Base-by-base conservation (phyloP, 2,888 invertebrate genomes). In the Scotopteryx bipunctaria region DNA sequence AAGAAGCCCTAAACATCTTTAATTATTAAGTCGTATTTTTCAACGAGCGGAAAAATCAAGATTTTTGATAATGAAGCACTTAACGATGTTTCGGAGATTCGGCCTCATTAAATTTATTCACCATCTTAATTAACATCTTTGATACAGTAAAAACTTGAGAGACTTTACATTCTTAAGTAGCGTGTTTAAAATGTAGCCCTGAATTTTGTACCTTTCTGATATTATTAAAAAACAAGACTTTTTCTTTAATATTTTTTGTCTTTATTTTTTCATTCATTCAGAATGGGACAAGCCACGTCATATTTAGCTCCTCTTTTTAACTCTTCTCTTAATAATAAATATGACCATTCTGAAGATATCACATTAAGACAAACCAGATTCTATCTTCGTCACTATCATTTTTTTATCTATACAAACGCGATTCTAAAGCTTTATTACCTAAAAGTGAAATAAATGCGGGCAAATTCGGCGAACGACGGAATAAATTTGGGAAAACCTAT, bases 401-500 rank as follows among this genome's bases (percentile, higher is more conserved):
- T 50, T 50, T 55, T 51, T 42, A 51, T 53, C 59, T 38, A 52
- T 54, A 45, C 55, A 50, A 56, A 50, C 49, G 55, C 52, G 50
- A 55, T 55, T 53, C 48, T 35, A 44, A 47, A 55, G 49, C 51
- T 61, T 61, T 61, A 59, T 59, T 49, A 59, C 51, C 50, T 63
- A 52, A 66, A 67, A 73, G 62, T 65, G 66, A 72, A 72, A 76
- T 71, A 77, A 76, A 76, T 66, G 71, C 66, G 64, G 63, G 63
- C 64, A 67, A 67, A 73, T 71, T 59, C 63, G 67, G 61, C 58
- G 64, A 64, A 70, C 68, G 72, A 71, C 67, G 71, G 80, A 81
- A 87, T 86, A 86, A 81, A 85, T 86, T 85, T 80, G 69, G 73
- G 72, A 76, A 78, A 83, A 78, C 78, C 83, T 83, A 82, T 81